Base-by-base conservation (phyloP, 2,888 invertebrate genomes). In the Pantelozetes paolii region DNA sequence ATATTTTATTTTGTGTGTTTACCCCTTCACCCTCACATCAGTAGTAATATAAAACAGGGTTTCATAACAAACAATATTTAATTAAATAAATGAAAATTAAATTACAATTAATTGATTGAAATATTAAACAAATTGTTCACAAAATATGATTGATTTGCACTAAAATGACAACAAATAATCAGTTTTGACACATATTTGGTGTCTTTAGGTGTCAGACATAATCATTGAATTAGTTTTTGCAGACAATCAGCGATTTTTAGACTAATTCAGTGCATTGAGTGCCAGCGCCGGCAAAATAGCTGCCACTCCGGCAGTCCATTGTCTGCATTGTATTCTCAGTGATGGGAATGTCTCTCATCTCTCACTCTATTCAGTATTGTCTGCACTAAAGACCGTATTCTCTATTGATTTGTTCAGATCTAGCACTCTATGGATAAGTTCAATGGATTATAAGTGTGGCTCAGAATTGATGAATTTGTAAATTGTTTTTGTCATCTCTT, bases 401-500 rank as follows among this genome's bases (percentile, higher is more conserved):
- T 40, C 67, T 40, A 67, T 67, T 67, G 67, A 67, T 40, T 67
- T 67, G 67, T 13, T 67, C 40, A 67, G 67, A 11, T 8, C 6
- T 36, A 5, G 6, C 5, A 36, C 36, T 40, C 67, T 23, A 42
- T 13, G 20, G 40, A 20, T 42, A 40, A 67, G 40, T 67, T 23
- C 32, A 8, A 62, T 23, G 67, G 67, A 67, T 67, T 67, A 67
- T 23, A 67, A 67, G 40, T 67, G 32, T 40, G 40, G 36, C n/a
- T 36, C 40, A 36, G 20, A 40, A 67, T 67, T 67, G 67, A 67
- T 67, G 67, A 67, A 40, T 20, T 67, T 67, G 67, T 40, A 67
- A 67, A 67, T 67, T 67, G 67, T 42, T 20, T 67, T 18, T 67
- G 67, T 67, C 67, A 67, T n/a, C 6, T 67, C 23, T 15, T 67